phyloP scores from a whole-genome alignment of 2,797 vertebrate genomes.

The Cossypha heuglini region DNA sequence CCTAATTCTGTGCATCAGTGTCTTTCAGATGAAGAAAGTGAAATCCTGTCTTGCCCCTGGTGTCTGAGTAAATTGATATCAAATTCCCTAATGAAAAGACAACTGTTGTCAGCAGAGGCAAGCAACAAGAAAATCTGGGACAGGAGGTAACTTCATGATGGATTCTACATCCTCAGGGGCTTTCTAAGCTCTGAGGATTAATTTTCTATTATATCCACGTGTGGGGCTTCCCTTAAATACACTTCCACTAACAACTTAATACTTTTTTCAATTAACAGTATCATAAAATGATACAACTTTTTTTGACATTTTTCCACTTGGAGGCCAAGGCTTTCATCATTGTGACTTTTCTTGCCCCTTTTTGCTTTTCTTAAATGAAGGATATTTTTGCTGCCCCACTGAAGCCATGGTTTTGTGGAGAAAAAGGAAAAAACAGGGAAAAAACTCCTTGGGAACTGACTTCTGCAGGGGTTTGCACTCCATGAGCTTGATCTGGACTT shows the following conservation, averaged over 20 bases:
- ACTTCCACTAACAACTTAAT: constrained; percentile 52
- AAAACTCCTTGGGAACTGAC: rapidly evolving
- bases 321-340: background rate
- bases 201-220: constrained; percentile 53
- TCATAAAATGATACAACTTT: background rate
- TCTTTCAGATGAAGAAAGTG: constrained; percentile 57
- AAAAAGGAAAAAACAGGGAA: background rate
- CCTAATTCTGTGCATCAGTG: constrained; percentile 51
- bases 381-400: background rate
- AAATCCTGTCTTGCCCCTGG: constrained; percentile 52
- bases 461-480: background rate
- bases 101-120: constrained; percentile 56
- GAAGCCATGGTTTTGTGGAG: background rate
- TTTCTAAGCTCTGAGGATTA: constrained; percentile 54
- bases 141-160: constrained; percentile 53
- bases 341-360: background rate
- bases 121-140: constrained; percentile 61
- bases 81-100: constrained; percentile 55
- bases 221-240: constrained; percentile 59
- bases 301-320: background rate
- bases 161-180: constrained; percentile 54
- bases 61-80: constrained; percentile 63
- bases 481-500: background rate
- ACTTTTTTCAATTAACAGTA: constrained; percentile 34
- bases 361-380: background rate